Conservation (phyloP, 2,113 vertebrate genomes). For the Dascyllus trimaculatus region DNA sequence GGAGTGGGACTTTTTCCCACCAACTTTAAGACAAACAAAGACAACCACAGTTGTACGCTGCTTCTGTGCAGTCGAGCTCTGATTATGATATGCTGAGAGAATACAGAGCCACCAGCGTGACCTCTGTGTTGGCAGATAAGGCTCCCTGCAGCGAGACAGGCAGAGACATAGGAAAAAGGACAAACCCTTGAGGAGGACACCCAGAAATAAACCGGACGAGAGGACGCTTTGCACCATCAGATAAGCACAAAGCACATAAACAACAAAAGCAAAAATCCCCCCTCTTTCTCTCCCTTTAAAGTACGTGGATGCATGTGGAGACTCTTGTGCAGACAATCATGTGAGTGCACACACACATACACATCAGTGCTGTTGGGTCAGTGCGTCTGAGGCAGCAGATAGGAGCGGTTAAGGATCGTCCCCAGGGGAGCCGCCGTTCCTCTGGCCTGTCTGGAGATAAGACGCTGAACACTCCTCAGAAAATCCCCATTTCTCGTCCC, state of each 20-base stretch:
- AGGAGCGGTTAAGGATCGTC: conserved; percentile 48
- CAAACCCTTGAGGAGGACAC: conserved; percentile 48
- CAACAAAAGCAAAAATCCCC: conserved; percentile 32
- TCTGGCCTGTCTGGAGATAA: conserved; percentile 70
- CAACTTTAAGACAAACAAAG: conserved; percentile 16
- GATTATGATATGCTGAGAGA: conserved; percentile 4
- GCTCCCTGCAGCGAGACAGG: conserved; percentile 3
- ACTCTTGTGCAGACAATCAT: conserved; percentile 20
- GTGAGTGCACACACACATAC: conserved; percentile 36
- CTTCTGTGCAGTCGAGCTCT: background rate
- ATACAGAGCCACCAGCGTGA: conserved; percentile 32
- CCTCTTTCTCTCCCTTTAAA: background rate
- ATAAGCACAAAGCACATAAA: conserved; percentile 45
- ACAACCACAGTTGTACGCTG: conserved; percentile 14
- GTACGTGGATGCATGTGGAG: conserved; percentile 37
- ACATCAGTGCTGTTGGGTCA: conserved; percentile 12
- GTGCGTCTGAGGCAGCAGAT: conserved; percentile 32
- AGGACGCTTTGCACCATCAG: conserved; percentile 36
- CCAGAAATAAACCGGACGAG: conserved; percentile 26
- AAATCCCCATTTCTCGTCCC: conserved; percentile 19
- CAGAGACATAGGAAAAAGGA: conserved; percentile 22
- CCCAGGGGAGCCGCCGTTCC: conserved; percentile 44
- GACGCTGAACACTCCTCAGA: conserved; percentile 41
- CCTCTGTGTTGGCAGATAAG: conserved; percentile 60
- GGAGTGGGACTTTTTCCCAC: background rate